Percentiles rank a stretch among this genome's conserved stretches.
phyloP scores from a whole-genome alignment of 2,797 vertebrate genomes.

The Sebastes taczanowskii region DNA sequence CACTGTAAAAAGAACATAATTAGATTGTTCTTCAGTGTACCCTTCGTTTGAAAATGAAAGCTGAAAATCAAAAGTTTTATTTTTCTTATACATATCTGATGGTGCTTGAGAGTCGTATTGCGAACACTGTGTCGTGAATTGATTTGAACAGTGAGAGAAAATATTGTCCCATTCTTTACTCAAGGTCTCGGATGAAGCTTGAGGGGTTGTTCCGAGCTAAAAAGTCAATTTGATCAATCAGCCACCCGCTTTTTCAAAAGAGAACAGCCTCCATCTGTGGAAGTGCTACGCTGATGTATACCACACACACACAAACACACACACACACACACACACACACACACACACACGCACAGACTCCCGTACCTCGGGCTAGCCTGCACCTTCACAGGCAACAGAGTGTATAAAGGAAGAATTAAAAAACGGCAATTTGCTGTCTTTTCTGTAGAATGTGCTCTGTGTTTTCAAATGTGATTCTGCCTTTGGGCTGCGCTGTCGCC shows the following conservation, averaged over 20 bases:
- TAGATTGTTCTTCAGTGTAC: neutral
- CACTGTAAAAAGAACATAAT: neutral
- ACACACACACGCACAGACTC: neutral
- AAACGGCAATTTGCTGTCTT: constrained; percentile 32
- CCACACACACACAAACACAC: no score
- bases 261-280: constrained; percentile 48
- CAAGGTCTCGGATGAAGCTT: constrained; percentile 38
- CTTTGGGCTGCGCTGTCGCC: constrained; percentile 24
- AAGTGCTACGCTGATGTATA: constrained; percentile 23
- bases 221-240: constrained; percentile 75
- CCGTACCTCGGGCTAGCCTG: constrained; percentile 40
- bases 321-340: no score
- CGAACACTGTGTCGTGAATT: neutral
- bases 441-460: constrained; percentile 17
- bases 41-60: neutral
- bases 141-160: constrained; percentile 13
- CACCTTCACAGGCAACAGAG: constrained; percentile 41
- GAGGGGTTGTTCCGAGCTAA: constrained; percentile 41
- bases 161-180: constrained; percentile 9
- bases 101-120: neutral
- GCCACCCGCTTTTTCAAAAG: constrained; percentile 48
- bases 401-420: constrained; percentile 36
- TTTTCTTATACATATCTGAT: neutral
- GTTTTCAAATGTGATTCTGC: constrained; percentile 40
- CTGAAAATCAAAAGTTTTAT: neutral